Evolutionary conservation across 2,113 vertebrate species (phyloP).

Genomic region (Sitta europaea): DNA sequence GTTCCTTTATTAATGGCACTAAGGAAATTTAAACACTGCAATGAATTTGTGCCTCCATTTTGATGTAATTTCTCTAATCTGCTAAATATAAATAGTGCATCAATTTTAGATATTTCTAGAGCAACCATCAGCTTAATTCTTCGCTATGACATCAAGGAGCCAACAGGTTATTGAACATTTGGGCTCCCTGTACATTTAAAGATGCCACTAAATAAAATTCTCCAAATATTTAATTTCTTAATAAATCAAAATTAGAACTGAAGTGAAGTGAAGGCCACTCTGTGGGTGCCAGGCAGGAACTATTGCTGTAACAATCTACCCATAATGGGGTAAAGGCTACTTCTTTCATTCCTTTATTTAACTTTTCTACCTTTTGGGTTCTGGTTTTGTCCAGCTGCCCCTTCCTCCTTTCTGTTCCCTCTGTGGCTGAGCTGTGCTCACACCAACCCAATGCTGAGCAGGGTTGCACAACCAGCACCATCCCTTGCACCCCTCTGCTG

Average conservation of each 20-base stretch:
- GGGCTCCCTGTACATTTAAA: background rate
- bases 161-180: background rate
- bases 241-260: no score
- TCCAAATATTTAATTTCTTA: background rate
- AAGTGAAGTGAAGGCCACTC: background rate
- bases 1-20: background rate
- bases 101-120: background rate
- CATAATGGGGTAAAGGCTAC: background rate
- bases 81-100: background rate
- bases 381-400: slow-evolving; percentile 34
- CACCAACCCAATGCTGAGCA: rapidly evolving
- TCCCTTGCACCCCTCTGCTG: slow-evolving; percentile 19
- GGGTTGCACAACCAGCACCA: background rate
- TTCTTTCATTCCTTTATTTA: background rate
- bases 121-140: background rate
- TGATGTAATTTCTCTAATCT: background rate
- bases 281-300: background rate
- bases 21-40: background rate
- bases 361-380: background rate
- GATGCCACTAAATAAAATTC: background rate
- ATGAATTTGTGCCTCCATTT: background rate
- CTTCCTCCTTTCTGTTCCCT: slow-evolving; percentile 64
- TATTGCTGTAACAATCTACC: background rate
- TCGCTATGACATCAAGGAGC: background rate
- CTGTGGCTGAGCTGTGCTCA: background rate